Base-by-base conservation (phyloP, 2,113 vertebrate genomes). In the Beaufortia kweichowensis region DNA sequence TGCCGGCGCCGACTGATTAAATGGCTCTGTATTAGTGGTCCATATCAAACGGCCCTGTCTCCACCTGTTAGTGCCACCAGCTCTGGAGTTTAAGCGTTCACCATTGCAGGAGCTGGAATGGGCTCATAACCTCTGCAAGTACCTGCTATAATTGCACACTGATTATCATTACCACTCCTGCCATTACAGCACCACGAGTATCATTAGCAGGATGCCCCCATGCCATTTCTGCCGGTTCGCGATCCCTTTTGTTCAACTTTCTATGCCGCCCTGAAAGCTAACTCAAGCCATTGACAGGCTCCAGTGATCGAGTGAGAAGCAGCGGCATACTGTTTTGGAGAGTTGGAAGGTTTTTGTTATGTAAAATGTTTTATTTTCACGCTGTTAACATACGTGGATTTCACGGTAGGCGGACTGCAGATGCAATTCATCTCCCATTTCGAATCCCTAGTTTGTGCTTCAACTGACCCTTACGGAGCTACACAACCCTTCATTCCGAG, bases 121-220 rank as follows among this genome's bases (percentile, higher is more conserved):
- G 84, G 85, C 89, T 86, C 86, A 88, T 89, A 89, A 89, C 83
- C 82, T 74, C 80, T 56, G 77, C 83, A 84, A 90, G 85, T 85
- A 89, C 89, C 87, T 88, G 79, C 87, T 86, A 82, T 86, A 89
- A 89, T 87, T 83, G 80, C 82, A 53, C n/a, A 73, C 76, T 87
- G 84, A 88, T 90, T 86, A 86, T 85, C 86, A 85, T 89, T 87
- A 89, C 78, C 81, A 79, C 57, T 43, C 55, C 59, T 71, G 48
- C 69, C 63, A 81, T 56, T 59, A 74, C 19, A 14, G 53, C 67
- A 64, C 63, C 68, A 56, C 61, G 39, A 76, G 56, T 64, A 64
- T 62, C 82, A 71, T 64, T 71, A 50, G 64, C 73, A 55, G 56
- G 56, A 57, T 62, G 57, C 57, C 66, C 67, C 39, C 26, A 35